phyloP scores from a whole-genome alignment of 2,888 invertebrate genomes.

The Electrophaes corylata region DNA sequence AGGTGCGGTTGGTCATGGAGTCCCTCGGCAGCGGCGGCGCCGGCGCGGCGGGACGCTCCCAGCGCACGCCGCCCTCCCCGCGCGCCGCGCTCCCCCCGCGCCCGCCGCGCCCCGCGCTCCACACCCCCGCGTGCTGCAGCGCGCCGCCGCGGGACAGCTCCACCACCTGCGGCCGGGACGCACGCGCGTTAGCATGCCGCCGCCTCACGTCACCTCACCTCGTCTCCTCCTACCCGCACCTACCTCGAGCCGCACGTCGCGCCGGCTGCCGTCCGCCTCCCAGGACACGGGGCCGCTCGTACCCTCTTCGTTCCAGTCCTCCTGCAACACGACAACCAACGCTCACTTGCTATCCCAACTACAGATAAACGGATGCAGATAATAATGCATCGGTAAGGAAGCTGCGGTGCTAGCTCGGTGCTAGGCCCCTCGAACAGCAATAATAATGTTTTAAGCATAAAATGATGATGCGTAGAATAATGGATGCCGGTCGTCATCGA shows the following conservation, averaged over 20 bases:
- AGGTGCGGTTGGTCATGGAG: slow-evolving; percentile 72
- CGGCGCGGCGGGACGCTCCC: slow-evolving; percentile 53
- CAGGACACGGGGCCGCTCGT: slow-evolving; percentile 33
- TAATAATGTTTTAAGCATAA: too few species aligned
- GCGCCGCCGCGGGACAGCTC: slow-evolving; percentile 66
- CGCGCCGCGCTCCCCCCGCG: slow-evolving; percentile 56
- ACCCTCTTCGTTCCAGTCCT: slow-evolving; percentile 33
- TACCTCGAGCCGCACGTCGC: slow-evolving; percentile 48
- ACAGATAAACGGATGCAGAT: too few species aligned
- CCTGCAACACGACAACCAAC: slow-evolving; percentile 20
- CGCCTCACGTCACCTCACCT: too few species aligned
- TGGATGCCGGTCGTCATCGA: too few species aligned
- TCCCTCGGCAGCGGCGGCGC: slow-evolving; percentile 53
- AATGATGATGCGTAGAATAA: too few species aligned
- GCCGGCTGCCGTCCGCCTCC: slow-evolving; percentile 36
- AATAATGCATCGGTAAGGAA: not conserved
- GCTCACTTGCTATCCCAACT: too few species aligned
- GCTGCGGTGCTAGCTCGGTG: too few species aligned
- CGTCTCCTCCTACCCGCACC: too few species aligned
- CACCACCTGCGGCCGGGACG: slow-evolving; percentile 48
- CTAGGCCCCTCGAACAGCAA: too few species aligned
- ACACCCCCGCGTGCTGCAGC: slow-evolving; percentile 56
- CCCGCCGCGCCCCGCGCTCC: slow-evolving; percentile 63
- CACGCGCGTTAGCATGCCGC: too few species aligned
- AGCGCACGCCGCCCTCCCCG: slow-evolving; percentile 54